phyloP scores from a whole-genome alignment of 2,113 vertebrate genomes.

The Bungarus multicinctus region DNA sequence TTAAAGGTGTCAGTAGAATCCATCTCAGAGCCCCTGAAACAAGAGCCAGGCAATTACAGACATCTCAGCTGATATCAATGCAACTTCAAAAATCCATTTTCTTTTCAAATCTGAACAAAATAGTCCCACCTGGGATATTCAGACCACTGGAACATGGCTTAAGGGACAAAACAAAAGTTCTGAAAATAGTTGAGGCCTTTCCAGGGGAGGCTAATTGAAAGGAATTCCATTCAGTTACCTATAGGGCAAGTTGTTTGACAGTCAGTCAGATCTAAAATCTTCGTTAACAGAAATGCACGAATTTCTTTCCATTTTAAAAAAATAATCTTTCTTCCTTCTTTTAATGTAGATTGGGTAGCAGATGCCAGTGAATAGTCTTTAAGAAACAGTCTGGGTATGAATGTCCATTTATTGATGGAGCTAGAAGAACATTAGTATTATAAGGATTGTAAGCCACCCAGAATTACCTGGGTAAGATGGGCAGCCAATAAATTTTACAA shows the following conservation, averaged over 20 bases:
- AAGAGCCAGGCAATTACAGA: neutral
- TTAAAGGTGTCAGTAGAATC: neutral
- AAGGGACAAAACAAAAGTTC: neutral
- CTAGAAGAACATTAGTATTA: neutral
- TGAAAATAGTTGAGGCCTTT: neutral
- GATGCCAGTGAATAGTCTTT: neutral
- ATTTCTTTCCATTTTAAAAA: neutral
- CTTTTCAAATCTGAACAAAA: neutral
- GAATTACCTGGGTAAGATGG: neutral
- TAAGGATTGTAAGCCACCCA: neutral
- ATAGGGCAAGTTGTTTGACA: neutral
- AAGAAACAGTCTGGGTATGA: neutral
- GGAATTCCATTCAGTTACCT: neutral
- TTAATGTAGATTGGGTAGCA: neutral
- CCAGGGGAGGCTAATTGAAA: neutral
- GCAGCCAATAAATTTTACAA: neutral
- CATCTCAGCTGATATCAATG: neutral
- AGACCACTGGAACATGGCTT: neutral
- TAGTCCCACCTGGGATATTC: neutral
- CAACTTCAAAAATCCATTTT: neutral
- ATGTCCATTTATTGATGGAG: neutral
- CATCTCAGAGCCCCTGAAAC: neutral
- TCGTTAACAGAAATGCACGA: neutral
- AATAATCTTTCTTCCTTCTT: neutral
- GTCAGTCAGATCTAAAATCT: neutral